Base-by-base conservation (phyloP, 2,113 vertebrate species). In the Phrynosoma platyrhinos region DNA sequence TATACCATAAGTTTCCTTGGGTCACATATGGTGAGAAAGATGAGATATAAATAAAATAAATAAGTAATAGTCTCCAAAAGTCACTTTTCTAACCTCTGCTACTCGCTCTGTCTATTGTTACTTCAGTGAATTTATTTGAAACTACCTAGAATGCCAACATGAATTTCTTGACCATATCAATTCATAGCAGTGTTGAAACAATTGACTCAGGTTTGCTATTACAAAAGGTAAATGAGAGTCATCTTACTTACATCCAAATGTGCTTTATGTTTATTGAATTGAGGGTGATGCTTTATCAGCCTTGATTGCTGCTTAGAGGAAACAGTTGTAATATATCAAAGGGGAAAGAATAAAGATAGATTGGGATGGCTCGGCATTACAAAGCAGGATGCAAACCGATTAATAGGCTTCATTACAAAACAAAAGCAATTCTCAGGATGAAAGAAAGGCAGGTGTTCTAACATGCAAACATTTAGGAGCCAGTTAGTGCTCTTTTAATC, bases 301-400 rank as follows among this genome's bases (percentile, higher is more conserved):
- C 36, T 88, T 93, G 95, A 94, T 96, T 93, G 91, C 92, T 94
- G 92, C 88, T 88, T 0, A 21, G 23, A 94, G 94, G 92, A 94
- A 92, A 91, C 86, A 30, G 91, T 91, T 92, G 87, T 75, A 91
- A 93, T 93, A 94, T 93, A 93, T 94, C 93, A 94, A 94, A 94
- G 91, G 74, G 2, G 83, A 89, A 88, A 91, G 94, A 89, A 83
- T 83, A 92, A 92, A 94, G 89, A 88, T 91, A 90, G 78, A 78
- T 88, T 27, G 79, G 88, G 92, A 79, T 87, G 86, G 78, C 27
- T 95, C 74, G 82, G 40, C 93, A 76, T 94, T 92, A 91, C 92
- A 91, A 88, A 94, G 85, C 25, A 90, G 88, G 92, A 90, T 92
- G 76, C 93, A 91, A 93, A 93, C 93, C 84, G 71, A 91, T 78